Evolutionary conservation across 2,113 vertebrate genomes (phyloP), one percentile per base, ranked within the genome.

Genomic region (Sterrhoptilus dennistouni): DNA sequence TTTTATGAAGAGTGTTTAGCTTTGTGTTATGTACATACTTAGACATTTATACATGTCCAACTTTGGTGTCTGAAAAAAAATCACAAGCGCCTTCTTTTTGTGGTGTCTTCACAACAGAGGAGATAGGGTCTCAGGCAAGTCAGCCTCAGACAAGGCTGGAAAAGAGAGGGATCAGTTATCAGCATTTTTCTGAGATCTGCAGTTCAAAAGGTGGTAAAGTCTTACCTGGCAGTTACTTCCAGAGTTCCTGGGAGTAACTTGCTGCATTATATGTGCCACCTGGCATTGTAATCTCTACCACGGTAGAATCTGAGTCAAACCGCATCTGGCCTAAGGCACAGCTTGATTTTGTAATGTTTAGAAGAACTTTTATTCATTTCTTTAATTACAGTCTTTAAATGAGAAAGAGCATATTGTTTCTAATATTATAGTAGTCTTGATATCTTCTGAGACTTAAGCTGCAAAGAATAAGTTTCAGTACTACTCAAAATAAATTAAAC

Each of bases 401-500:
- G n/a, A 79, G 69, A 11, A 69, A n/a, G 21, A 22, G 20, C 44
- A 19, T 69, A 45, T 59, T 82, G 23, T 87, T 91, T 91, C 65
- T 70, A 49, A 27, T 64, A 42, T 20, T 74, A 28, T 33, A 38
- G 27, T 87, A 33, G 16, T 74, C 24, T 79, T 16, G 22, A 2
- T 74, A 22, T 53, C n/a, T 75, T 91, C n/a, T 56, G 47, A 91
- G 66, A 52, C 17, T 60, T 54, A 56, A 54, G 35, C 27, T 84
- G 59, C 45, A 87, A 78, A 68, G 27, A 75, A 5, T 75, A 68
- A 83, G 36, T 68, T 69, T 57, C 11, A 35, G 31, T 83, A 57
- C 14, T 92, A 29, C 45, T 92, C 21, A 83, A 88, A 90, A 74
- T 69, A 68, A 91, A 83, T 80, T 23, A 50, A 89, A 52, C 23